phyloP scores from a whole-genome alignment of 2,888 invertebrate genomes.

The Mechanitis mazaeus region DNA sequence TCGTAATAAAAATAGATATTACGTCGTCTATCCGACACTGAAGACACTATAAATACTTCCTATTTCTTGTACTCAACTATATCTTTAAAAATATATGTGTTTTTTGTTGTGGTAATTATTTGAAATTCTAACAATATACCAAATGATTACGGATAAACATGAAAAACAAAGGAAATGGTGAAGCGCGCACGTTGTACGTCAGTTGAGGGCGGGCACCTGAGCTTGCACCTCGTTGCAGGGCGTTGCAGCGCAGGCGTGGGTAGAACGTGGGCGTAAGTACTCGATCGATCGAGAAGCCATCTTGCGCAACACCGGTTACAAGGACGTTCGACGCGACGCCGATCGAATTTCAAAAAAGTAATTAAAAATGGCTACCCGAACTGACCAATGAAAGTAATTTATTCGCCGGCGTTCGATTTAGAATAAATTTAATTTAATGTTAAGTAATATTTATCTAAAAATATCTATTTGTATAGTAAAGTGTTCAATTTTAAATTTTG shows the following conservation, averaged over 20 bases:
- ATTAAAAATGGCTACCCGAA: conserved; percentile 19
- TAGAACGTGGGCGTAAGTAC: conserved; percentile 58
- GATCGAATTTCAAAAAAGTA: conserved; percentile 29
- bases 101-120: neutral
- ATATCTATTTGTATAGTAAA: neutral
- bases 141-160: neutral
- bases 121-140: neutral
- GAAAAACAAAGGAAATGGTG: conserved; percentile 4
- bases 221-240: conserved; percentile 41
- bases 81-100: neutral
- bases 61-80: neutral
- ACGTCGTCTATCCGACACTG: conserved; percentile 10
- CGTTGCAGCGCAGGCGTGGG: conserved; percentile 71
- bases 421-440: neutral
- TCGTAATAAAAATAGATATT: conserved; percentile 21
- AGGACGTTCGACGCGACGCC: conserved; percentile 31
- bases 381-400: conserved; percentile 2
- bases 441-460: neutral
- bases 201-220: conserved; percentile 31
- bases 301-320: conserved; percentile 58
- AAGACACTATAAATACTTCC: conserved; percentile 1
- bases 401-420: neutral
- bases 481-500: neutral
- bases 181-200: conserved; percentile 12
- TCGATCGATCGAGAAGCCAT: conserved; percentile 70